phyloP scores from a whole-genome alignment of 2,113 vertebrate genomes.

The Rhabdomys dilectus region DNA sequence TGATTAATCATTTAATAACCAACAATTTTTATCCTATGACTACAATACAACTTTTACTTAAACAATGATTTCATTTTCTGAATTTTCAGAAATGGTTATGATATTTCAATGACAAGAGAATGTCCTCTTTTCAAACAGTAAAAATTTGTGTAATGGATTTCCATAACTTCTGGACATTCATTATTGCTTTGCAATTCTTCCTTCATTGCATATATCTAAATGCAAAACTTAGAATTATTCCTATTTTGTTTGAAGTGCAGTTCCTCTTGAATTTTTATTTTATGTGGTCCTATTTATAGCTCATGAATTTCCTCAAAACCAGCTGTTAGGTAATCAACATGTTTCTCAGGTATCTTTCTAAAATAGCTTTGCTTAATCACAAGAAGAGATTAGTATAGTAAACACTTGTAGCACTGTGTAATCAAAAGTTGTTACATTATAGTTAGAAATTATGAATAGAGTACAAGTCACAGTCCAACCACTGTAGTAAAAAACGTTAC shows the following conservation, averaged over 20 bases:
- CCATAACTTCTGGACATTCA: slow-evolving; percentile 51
- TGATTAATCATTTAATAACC: not conserved
- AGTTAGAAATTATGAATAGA: not conserved
- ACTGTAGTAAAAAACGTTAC: not conserved
- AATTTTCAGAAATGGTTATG: not conserved
- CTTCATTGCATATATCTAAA: slow-evolving; percentile 9
- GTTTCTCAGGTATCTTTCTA: slow-evolving; percentile 41
- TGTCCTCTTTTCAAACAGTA: slow-evolving; percentile 17
- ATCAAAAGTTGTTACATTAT: slow-evolving; percentile 34
- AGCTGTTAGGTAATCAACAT: slow-evolving; percentile 36
- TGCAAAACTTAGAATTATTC: slow-evolving; percentile 55
- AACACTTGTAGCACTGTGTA: slow-evolving; percentile 15
- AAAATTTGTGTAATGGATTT: not conserved
- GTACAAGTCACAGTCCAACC: not conserved
- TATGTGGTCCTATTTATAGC: slow-evolving; percentile 18
- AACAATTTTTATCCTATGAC: not conserved
- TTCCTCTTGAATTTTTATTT: slow-evolving; percentile 24
- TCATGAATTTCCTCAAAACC: slow-evolving; percentile 54
- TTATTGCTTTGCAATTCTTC: slow-evolving; percentile 61
- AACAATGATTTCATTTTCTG: slow-evolving; percentile 2
- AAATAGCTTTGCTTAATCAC: slow-evolving; percentile 55
- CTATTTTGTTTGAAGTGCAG: not conserved
- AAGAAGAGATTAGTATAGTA: slow-evolving; percentile 15
- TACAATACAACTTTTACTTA: not conserved
- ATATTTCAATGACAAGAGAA: slow-evolving; percentile 1